Evolutionary conservation across 2,113 vertebrate species (phyloP).

Genomic region (Nibea coibor): DNA sequence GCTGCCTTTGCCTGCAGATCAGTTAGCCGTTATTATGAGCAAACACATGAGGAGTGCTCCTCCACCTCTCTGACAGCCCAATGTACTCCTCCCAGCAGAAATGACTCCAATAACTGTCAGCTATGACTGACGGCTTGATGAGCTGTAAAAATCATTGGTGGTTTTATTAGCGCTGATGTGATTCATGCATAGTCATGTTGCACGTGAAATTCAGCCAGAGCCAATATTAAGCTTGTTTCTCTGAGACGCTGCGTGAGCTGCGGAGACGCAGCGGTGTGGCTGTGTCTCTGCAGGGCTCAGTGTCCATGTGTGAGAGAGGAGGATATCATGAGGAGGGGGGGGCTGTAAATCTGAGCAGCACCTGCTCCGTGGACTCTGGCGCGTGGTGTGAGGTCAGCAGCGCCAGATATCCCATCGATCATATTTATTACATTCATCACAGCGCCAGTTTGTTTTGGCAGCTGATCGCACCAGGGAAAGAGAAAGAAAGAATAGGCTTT

Average conservation of each 20-base stretch:
- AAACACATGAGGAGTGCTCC: slow-evolving; percentile 23
- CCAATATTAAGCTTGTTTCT: slow-evolving; percentile 42
- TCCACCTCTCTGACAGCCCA: slow-evolving; percentile 17
- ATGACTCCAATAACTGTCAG: slow-evolving; percentile 63
- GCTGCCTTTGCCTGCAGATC: slow-evolving; percentile 19
- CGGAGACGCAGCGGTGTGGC: slow-evolving; percentile 26
- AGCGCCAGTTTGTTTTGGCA: slow-evolving; percentile 83
- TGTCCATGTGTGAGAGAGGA: slow-evolving; percentile 48
- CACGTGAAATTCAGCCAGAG: slow-evolving; percentile 31
- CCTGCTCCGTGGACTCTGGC: slow-evolving; percentile 78
- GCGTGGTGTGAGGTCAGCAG: slow-evolving; percentile 81
- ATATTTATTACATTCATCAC: slow-evolving; percentile 83
- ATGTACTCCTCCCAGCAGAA: slow-evolving; percentile 26
- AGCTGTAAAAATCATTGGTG: slow-evolving; percentile 55
- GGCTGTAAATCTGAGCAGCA: slow-evolving; percentile 80
- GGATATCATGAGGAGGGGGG: slow-evolving; percentile 39
- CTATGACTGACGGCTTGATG: slow-evolving; percentile 57
- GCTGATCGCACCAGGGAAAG: slow-evolving; percentile 69
- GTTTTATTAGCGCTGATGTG: slow-evolving; percentile 61
- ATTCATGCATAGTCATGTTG: slow-evolving; percentile 61
- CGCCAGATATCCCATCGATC: slow-evolving; percentile 78
- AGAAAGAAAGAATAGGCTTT: slow-evolving; percentile 59
- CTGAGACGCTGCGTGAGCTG: slow-evolving; percentile 20
- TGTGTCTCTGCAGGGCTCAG: slow-evolving; percentile 53
- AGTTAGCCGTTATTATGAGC: slow-evolving; percentile 58